Percentiles rank a stretch among this genome's conserved stretches.
Evolutionary conservation across 2,797 vertebrate genomes (phyloP).

Genomic region (Cossypha caffra): DNA sequence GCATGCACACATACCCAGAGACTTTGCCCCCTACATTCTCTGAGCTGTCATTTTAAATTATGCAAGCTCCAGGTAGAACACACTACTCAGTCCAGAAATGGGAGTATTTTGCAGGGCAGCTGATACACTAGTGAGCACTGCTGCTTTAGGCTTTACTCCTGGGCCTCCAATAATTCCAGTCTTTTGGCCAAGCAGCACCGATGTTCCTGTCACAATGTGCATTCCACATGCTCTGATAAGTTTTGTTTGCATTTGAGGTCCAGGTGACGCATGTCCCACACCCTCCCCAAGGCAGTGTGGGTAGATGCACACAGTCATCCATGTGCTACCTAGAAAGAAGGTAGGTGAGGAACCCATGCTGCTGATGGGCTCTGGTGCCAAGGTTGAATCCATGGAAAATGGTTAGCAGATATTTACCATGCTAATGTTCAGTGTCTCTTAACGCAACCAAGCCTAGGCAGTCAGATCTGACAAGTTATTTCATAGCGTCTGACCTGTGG

Average conservation of each 20-base stretch:
- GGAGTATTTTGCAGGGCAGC: background rate
- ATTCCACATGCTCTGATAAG: background rate
- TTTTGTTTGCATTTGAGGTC: background rate
- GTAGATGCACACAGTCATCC: fast-evolving
- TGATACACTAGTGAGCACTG: fast-evolving
- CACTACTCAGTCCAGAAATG: background rate
- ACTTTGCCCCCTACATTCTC: background rate
- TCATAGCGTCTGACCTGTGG: fast-evolving
- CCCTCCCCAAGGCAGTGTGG: fast-evolving
- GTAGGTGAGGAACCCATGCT: background rate
- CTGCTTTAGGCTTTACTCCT: background rate
- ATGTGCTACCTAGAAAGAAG: background rate
- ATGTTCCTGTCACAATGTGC: fast-evolving
- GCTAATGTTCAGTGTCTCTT: background rate
- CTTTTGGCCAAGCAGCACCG: background rate
- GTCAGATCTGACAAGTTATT: background rate
- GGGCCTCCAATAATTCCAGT: background rate
- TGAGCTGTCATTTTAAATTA: background rate
- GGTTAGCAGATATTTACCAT: background rate
- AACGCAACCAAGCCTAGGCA: background rate
- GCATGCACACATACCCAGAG: background rate
- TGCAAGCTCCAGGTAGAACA: background rate
- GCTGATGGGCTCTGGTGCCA: background rate
- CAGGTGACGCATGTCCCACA: background rate
- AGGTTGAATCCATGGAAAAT: background rate